A percentile compares a stretch with the other conserved stretches of the same genome.
Evolutionary conservation across 1,140 invertebrate genomes (phyloP).

Genomic region (Magallana gigas): DNA sequence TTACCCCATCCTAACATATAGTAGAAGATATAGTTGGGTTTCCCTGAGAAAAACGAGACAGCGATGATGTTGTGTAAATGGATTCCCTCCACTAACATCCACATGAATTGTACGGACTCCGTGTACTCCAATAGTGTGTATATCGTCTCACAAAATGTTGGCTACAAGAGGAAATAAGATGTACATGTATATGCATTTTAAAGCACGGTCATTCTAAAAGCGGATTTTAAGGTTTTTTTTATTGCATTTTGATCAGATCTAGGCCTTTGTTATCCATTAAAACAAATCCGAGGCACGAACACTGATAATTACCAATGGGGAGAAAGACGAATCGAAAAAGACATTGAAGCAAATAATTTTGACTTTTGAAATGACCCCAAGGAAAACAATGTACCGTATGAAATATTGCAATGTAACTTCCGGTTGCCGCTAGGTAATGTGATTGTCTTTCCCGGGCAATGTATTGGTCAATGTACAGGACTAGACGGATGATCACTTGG

Average conservation of each 20-base stretch:
- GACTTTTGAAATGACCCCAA: too few relatives aligned
- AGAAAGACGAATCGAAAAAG: too few relatives aligned
- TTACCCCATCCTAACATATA: constrained; percentile 89
- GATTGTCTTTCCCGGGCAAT: constrained; percentile 59
- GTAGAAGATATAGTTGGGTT: constrained; percentile 86
- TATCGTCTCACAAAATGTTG: constrained; percentile 87
- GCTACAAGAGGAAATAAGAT: constrained; percentile 81
- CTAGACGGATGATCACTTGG: constrained; percentile 90
- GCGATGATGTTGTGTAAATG: constrained; percentile 91
- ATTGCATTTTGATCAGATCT: too few relatives aligned
- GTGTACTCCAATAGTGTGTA: constrained; percentile 92
- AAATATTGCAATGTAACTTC: constrained; percentile 82
- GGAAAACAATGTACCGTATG: constrained; percentile 83
- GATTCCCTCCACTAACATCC: constrained; percentile 96
- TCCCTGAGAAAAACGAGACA: constrained; percentile 89
- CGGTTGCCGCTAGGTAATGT: constrained; percentile 20
- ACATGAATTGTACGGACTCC: constrained; percentile 92
- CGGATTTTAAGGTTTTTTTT: too few relatives aligned
- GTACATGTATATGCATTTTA: too few relatives aligned
- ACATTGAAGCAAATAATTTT: too few relatives aligned
- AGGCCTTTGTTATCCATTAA: too few relatives aligned
- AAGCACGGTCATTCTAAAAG: too few relatives aligned
- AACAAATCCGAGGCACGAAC: too few relatives aligned
- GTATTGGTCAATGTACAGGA: constrained; percentile 91
- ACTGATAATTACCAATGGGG: too few relatives aligned